Percentiles rank a stretch among this genome's conserved stretches.
Evolutionary conservation across 1,140 invertebrate genomes (phyloP).

Genomic region (Paraescarpia echinospica): DNA sequence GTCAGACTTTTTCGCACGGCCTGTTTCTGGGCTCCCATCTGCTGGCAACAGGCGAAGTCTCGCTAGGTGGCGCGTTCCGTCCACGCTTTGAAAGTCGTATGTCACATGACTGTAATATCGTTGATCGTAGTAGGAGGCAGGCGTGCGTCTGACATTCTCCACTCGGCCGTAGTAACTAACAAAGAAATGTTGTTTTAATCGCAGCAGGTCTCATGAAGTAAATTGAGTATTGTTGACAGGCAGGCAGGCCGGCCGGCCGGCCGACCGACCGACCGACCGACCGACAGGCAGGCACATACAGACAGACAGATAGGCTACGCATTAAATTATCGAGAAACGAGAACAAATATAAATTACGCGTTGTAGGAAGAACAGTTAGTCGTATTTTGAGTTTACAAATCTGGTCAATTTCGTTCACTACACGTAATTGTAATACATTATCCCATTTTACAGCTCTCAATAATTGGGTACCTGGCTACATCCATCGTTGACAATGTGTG

Average conservation of each 20-base stretch:
- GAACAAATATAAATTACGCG: no score
- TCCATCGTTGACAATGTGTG: no score
- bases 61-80: neutral
- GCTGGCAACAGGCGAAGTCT: conserved; percentile 14
- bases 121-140: conserved; percentile 13
- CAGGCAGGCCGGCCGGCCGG: no score
- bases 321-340: no score
- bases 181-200: neutral
- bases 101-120: conserved; percentile 24
- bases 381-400: no score
- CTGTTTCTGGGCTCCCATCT: conserved; percentile 10
- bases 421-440: no score
- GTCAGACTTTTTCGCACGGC: neutral
- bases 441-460: no score
- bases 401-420: no score
- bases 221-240: neutral
- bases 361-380: no score
- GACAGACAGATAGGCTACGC: neutral
- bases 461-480: no score
- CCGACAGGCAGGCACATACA: neutral
- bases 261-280: no score
- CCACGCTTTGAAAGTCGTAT: conserved; percentile 1
- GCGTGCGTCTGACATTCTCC: conserved; percentile 3
- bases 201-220: no score
- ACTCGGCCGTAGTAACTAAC: conserved; percentile 11